Conservation (phyloP, 2,888 invertebrate species). For the Azorinus chamasolen region DNA sequence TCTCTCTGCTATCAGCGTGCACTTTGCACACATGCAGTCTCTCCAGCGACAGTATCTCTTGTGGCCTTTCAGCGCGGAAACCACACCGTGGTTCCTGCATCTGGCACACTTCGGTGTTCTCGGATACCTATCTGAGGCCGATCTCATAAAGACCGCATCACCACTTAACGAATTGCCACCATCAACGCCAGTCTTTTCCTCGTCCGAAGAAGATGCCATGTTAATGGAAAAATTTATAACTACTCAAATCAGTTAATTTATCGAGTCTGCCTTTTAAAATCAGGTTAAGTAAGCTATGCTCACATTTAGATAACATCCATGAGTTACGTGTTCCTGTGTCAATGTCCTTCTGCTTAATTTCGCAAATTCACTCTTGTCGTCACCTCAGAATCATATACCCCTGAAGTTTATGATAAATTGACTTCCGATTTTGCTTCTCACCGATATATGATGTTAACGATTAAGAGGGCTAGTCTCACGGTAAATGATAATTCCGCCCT, state of each 20-base stretch:
- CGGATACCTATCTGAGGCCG: conserved; percentile 93
- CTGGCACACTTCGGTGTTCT: conserved; percentile 98
- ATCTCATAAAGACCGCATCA: conserved; percentile 50
- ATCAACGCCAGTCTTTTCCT: conserved; percentile 25
- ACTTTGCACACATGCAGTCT: conserved; percentile 98
- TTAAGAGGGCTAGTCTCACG: conserved; percentile 10
- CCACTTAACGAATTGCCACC: not conserved
- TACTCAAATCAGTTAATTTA: too few relatives aligned
- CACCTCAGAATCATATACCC: not conserved
- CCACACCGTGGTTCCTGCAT: conserved; percentile 99
- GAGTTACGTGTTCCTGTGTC: too few relatives aligned
- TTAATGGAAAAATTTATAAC: too few relatives aligned
- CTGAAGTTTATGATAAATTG: not conserved
- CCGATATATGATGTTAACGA: conserved; percentile 1
- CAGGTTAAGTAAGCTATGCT: too few relatives aligned
- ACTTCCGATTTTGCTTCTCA: conserved; percentile 7
- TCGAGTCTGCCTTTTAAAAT: too few relatives aligned
- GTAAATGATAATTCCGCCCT: conserved; percentile 6
- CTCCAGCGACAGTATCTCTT: conserved; percentile 97
- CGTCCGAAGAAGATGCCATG: conserved; percentile 59
- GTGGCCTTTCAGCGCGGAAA: conserved; percentile 94
- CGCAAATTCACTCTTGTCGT: not conserved
- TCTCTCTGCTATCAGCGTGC: conserved; percentile 98
- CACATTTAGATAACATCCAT: too few relatives aligned
- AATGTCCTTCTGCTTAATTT: too few relatives aligned